Conservation (phyloP, 1,140 invertebrate genomes). For the Ectropis grisescens region DNA sequence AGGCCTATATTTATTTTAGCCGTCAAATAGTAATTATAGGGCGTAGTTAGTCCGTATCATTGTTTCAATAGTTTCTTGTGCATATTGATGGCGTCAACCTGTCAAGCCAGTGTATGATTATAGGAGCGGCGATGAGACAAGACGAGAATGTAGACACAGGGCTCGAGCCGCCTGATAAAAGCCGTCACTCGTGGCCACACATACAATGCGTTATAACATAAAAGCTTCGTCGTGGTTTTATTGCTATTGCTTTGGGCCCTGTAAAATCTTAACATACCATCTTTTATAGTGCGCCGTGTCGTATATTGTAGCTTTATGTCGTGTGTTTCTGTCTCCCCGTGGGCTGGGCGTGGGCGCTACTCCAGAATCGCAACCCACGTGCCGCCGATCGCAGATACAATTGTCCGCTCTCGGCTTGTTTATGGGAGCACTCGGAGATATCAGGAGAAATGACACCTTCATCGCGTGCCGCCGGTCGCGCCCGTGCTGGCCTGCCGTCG, state of each 20-base stretch:
- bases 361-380: constrained; percentile 55
- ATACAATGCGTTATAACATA: constrained; percentile 48
- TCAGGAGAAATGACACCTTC: constrained; percentile 37
- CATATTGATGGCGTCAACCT: too few species aligned
- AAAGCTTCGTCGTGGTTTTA: constrained; percentile 42
- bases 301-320: constrained; percentile 50
- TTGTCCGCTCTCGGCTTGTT: constrained; percentile 45
- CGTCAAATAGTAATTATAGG: too few species aligned
- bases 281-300: constrained; percentile 38
- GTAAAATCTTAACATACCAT: constrained; percentile 39
- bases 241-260: constrained; percentile 29
- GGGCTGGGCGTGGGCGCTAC: constrained; percentile 53
- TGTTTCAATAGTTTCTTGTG: too few species aligned
- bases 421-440: constrained; percentile 43
- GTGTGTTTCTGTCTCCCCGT: constrained; percentile 18
- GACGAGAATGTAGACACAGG: too few species aligned
- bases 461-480: constrained; percentile 37
- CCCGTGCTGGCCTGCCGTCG: constrained; percentile 8
- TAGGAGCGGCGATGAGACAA: too few species aligned
- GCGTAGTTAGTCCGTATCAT: too few species aligned
- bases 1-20: too few species aligned
- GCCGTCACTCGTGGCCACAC: constrained; percentile 18
- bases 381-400: constrained; percentile 48
- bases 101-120: too few species aligned
- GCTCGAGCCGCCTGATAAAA: too few species aligned